These are phyloP conservation scores for Parapristionchus giblindavisi DNA, from an alignment of 2,888 invertebrate genomes.

Conservation along the genomic window DNA sequence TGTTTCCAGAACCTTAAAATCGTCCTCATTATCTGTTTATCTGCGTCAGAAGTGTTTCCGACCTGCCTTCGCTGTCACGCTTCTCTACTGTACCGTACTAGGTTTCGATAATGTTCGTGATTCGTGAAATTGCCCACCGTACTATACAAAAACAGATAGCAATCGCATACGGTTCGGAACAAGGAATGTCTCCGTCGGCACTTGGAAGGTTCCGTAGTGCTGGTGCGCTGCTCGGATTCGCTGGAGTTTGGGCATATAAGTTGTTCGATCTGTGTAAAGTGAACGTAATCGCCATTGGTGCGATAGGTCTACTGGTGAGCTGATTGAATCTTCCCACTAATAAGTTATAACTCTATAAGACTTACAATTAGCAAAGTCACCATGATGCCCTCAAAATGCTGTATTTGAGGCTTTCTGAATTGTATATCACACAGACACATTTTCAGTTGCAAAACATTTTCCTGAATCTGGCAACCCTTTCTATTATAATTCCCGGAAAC, in stretches of 20 bases:
- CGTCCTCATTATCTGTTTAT: conserved; percentile 36
- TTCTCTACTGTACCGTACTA: conserved; percentile 64
- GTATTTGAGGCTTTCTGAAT: too few relatives aligned
- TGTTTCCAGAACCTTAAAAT: too few relatives aligned
- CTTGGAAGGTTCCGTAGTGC: conserved; percentile 55
- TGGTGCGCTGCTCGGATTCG: conserved; percentile 36
- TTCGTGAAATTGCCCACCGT: not conserved
- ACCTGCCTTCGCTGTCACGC: conserved; percentile 58
- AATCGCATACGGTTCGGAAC: conserved; percentile 55
- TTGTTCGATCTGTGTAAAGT: not conserved
- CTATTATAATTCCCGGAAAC: conserved; percentile 59
- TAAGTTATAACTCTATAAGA: too few relatives aligned
- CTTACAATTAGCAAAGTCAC: too few relatives aligned
- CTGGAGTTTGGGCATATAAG: conserved; percentile 34
- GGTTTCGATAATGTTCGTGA: conserved; percentile 64
- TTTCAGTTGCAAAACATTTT: conserved; percentile 62
- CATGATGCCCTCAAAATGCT: too few relatives aligned
- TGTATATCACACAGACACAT: too few relatives aligned
- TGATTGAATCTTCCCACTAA: not conserved
- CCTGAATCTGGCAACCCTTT: conserved; percentile 53
- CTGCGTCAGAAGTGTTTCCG: conserved; percentile 52
- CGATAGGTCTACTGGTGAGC: conserved; percentile 38
- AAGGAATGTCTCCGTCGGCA: conserved; percentile 52
- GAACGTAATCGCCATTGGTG: conserved; percentile 6
- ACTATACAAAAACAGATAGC: conserved; percentile 53